Percentiles rank a stretch among this genome's conserved stretches.
phyloP scores from a whole-genome alignment of 2,888 invertebrate species.

The Hirtodrosophila histrioides region DNA sequence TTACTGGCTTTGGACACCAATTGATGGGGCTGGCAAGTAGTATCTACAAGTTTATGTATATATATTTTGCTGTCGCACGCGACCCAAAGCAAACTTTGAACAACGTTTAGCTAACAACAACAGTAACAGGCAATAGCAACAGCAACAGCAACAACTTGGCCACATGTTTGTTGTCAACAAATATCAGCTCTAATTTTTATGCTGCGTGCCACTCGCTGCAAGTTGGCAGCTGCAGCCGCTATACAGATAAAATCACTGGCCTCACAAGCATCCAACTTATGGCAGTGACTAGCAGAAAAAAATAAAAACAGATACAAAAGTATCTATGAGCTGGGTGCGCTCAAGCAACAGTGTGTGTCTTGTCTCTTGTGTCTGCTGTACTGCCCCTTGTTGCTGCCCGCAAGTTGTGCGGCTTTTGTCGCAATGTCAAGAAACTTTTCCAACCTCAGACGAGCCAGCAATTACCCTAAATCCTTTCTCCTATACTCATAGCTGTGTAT shows the following conservation, averaged over 20 bases:
- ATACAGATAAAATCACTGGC: conserved; percentile 59
- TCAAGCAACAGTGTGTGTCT: conserved; percentile 22
- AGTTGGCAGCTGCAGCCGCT: conserved; percentile 56
- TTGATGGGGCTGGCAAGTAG: conserved; percentile 35
- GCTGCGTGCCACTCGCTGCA: conserved; percentile 59
- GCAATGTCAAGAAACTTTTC: conserved; percentile 81
- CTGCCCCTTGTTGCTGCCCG: conserved; percentile 3
- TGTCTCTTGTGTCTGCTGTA: conserved; percentile 1
- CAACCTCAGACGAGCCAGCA: conserved; percentile 9
- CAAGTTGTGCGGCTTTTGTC: conserved; percentile 67
- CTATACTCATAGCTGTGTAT: not conserved
- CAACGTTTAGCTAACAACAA: conserved; percentile 14
- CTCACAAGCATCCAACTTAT: conserved; percentile 46
- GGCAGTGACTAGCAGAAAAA: conserved; percentile 45
- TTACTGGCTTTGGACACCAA: conserved; percentile 46
- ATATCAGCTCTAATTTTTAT: conserved; percentile 68
- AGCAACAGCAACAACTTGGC: conserved; percentile 45
- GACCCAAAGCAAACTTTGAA: conserved; percentile 31
- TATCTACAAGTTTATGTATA: conserved; percentile 29
- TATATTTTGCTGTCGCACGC: conserved; percentile 33
- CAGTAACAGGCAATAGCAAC: conserved; percentile 12
- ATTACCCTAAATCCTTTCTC: conserved; percentile 20
- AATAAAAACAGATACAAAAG: conserved; percentile 60
- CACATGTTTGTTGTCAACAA: conserved; percentile 77
- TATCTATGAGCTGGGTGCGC: conserved; percentile 54